Evolutionary conservation across 2,888 invertebrate species (phyloP).

Genomic region (Trachelus stipa): DNA sequence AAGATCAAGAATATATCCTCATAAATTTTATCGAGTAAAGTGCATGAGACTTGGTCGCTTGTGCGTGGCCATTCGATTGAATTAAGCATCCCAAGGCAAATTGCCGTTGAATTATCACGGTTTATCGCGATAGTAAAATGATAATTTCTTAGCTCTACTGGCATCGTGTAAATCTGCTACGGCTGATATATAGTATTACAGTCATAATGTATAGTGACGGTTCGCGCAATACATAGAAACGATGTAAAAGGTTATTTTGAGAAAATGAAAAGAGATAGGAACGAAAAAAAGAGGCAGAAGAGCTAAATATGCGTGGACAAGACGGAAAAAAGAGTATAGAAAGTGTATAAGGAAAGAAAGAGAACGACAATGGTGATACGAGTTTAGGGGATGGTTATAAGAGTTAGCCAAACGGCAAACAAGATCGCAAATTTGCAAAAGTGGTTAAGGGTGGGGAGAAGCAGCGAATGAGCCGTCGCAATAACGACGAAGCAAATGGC

Average conservation of each 20-base stretch:
- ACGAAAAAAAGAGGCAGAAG: no score
- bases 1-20: constrained; percentile 7
- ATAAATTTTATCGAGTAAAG: constrained; percentile 15
- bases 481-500: constrained; percentile 33
- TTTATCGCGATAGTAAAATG: constrained; percentile 3
- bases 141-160: neutral
- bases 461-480: constrained; percentile 13
- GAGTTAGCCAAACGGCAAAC: constrained; percentile 13
- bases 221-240: neutral
- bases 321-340: neutral
- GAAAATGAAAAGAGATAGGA: neutral
- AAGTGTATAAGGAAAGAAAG: neutral
- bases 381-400: neutral
- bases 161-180: neutral
- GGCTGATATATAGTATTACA: neutral
- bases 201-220: neutral
- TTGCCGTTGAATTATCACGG: neutral
- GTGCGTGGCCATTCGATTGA: neutral
- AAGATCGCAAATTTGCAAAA: constrained; percentile 21
- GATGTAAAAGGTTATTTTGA: neutral
- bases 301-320: neutral
- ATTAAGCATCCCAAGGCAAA: neutral
- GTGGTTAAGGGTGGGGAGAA: neutral
- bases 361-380: neutral
- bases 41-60: neutral